Evolutionary conservation across 2,888 invertebrate species (phyloP).

Genomic region (Hecatera dysodea): DNA sequence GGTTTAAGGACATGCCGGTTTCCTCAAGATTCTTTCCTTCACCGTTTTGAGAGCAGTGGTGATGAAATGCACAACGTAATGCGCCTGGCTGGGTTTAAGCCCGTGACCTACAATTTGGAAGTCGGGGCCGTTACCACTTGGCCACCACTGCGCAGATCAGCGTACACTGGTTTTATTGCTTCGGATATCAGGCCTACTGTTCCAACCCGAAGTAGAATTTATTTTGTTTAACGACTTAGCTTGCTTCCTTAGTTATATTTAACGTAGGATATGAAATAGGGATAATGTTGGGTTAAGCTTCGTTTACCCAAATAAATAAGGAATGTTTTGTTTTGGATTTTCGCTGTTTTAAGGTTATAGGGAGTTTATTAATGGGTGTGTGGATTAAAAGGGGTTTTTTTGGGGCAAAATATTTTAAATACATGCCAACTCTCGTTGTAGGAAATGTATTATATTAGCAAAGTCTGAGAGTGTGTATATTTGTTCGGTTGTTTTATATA

Average conservation of each 20-base stretch:
- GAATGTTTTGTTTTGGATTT: conserved; percentile 8
- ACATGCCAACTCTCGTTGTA: neutral
- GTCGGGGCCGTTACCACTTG: no score
- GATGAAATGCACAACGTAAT: no score
- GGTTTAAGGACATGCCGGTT: no score
- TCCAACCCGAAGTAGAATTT: conserved; percentile 13
- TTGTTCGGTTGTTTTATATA: no score
- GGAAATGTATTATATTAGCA: no score
- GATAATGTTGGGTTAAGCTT: conserved; percentile 1
- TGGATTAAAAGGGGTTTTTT: conserved; percentile 6
- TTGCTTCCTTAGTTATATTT: conserved; percentile 32
- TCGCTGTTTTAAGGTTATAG: conserved; percentile 1
- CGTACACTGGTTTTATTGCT: neutral
- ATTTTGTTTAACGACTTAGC: conserved; percentile 22
- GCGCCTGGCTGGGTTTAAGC: no score
- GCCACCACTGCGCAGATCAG: no score
- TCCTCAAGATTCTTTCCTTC: no score
- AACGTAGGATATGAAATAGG: conserved; percentile 16
- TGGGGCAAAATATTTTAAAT: neutral
- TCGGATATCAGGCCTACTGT: neutral
- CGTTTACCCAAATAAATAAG: conserved; percentile 44
- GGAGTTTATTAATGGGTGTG: neutral
- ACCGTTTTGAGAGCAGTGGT: no score
- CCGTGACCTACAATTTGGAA: no score
- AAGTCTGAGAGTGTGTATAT: no score